These are phyloP conservation scores for Aphelinus certus DNA, from an alignment of 1,140 invertebrate genomes.

Conservation along the genomic window DNA sequence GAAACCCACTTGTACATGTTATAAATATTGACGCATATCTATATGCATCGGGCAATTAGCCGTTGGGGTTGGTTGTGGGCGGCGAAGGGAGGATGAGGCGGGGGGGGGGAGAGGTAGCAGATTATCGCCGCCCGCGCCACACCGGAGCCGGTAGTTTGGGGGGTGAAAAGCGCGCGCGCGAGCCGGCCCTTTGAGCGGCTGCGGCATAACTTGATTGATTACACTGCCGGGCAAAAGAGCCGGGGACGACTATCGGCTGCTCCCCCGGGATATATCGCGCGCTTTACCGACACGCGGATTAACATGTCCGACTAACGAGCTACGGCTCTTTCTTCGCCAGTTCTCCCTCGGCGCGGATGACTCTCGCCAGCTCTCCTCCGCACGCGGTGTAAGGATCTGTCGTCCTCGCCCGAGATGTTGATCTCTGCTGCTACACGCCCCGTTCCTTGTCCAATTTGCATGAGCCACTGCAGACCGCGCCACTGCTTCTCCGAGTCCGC, in stretches of 20 bases:
- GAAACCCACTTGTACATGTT: too few species aligned
- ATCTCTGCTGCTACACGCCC: background rate
- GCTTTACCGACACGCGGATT: constrained; percentile 47
- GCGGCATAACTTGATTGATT: constrained; percentile 49
- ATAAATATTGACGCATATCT: too few species aligned
- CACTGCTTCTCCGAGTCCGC: too few species aligned
- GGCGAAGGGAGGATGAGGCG: too few species aligned
- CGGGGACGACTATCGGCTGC: constrained; percentile 21
- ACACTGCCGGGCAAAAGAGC: constrained; percentile 19
- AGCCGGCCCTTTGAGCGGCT: constrained; percentile 20
- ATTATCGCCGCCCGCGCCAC: too few species aligned
- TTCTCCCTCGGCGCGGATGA: too few species aligned
- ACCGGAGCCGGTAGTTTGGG: background rate
- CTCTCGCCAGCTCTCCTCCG: too few species aligned
- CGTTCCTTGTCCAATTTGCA: too few species aligned
- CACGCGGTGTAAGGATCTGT: background rate
- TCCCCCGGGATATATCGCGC: constrained; percentile 5
- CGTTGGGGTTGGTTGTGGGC: too few species aligned
- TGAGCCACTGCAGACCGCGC: too few species aligned
- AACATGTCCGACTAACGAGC: constrained; percentile 50
- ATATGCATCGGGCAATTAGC: too few species aligned
- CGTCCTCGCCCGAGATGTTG: background rate
- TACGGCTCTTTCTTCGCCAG: constrained; percentile 12
- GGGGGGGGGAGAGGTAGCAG: too few species aligned
- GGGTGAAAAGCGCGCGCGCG: background rate